phyloP scores from a whole-genome alignment of 2,888 invertebrate species.

The Iphiclides podalirius region DNA sequence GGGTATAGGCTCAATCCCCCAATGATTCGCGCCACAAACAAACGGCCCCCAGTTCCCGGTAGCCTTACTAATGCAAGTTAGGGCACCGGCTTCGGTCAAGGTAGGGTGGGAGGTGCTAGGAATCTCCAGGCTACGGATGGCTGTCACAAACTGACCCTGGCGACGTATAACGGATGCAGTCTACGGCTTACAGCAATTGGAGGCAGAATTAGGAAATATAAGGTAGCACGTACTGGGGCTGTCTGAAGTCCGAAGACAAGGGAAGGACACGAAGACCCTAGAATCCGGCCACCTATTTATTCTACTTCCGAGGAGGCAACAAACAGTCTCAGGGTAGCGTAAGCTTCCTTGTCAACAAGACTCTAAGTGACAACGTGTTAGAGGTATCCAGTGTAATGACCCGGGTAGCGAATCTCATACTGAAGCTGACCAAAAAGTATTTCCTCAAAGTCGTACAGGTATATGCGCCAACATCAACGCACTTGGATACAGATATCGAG shows the following conservation, averaged over 20 bases:
- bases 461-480: slow-evolving; percentile 14
- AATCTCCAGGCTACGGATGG: slow-evolving; percentile 22
- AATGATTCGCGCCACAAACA: too few species aligned
- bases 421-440: background rate
- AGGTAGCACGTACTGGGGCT: background rate
- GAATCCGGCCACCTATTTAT: slow-evolving; percentile 1
- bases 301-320: slow-evolving; percentile 4
- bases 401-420: slow-evolving; percentile 3
- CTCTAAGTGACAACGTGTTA: slow-evolving; percentile 3
- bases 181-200: background rate
- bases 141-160: slow-evolving; percentile 7
- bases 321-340: background rate
- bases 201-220: background rate
- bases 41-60: too few species aligned
- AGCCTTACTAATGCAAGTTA: too few species aligned
- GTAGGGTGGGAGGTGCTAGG: slow-evolving; percentile 25
- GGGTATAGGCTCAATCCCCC: too few species aligned
- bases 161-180: too few species aligned
- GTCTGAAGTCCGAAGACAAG: background rate
- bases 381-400: slow-evolving; percentile 14
- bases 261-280: background rate
- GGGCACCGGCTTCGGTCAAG: slow-evolving; percentile 3
- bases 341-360: slow-evolving; percentile 2
- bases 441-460: slow-evolving; percentile 7
- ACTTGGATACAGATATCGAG: background rate